A percentile compares a stretch with the other conserved stretches of the same genome.
phyloP scores from a whole-genome alignment of 2,797 vertebrate species.

The Dromococcyx pavoninus region DNA sequence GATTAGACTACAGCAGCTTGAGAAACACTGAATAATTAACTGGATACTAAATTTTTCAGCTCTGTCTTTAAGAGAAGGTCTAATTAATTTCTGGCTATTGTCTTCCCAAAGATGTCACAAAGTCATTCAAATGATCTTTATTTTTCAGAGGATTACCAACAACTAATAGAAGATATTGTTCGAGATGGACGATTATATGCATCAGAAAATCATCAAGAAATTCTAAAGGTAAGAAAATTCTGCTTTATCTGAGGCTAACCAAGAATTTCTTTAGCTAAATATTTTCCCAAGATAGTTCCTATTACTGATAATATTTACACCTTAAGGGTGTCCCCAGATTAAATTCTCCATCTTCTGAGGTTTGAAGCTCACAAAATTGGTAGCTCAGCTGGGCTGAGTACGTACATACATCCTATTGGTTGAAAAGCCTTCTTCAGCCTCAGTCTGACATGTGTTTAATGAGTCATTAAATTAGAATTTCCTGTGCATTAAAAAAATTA shows the following conservation, averaged over 20 bases:
- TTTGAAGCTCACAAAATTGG: neutral
- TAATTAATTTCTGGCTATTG: neutral
- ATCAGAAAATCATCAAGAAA: constrained; percentile 98
- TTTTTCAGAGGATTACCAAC: constrained; percentile 95
- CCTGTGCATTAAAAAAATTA: neutral
- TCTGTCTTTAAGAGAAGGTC: neutral
- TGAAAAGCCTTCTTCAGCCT: neutral
- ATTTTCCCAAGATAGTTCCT: neutral
- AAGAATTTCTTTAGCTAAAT: neutral
- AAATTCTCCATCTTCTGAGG: neutral
- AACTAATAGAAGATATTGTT: constrained; percentile 96
- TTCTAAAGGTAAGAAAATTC: constrained; percentile 86
- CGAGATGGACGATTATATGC: constrained; percentile 95
- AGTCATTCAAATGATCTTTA: neutral
- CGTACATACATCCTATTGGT: too few species aligned
- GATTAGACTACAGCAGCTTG: neutral
- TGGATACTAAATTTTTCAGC: neutral
- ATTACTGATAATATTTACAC: neutral
- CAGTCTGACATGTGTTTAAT: neutral
- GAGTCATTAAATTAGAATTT: neutral
- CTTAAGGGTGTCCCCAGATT: neutral
- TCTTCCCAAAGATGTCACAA: neutral
- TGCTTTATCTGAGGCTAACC: neutral
- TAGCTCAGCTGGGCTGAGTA: too few species aligned
- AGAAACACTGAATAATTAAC: neutral